Evolutionary conservation across 2,797 vertebrate genomes (phyloP).

Genomic region (Margarornis squamiger): DNA sequence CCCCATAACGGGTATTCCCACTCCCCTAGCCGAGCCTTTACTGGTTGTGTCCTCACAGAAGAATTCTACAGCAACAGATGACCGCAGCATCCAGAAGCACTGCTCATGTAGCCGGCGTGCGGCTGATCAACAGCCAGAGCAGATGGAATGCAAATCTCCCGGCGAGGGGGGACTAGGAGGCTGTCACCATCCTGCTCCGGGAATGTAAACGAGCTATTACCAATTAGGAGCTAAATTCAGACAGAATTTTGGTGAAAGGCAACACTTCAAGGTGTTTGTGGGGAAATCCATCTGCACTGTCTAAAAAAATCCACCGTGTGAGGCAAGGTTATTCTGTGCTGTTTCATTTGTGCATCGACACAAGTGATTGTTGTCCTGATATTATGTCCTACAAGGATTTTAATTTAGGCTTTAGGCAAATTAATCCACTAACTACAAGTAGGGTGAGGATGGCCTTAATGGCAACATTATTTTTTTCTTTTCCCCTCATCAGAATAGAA

Average conservation of each 20-base stretch:
- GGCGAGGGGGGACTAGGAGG: background rate
- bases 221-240: conserved; percentile 51
- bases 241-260: conserved; percentile 39
- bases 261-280: conserved; percentile 24
- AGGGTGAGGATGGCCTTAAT: background rate
- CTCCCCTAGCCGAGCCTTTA: background rate
- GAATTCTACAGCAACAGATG: background rate
- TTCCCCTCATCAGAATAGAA: background rate
- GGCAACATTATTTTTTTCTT: background rate
- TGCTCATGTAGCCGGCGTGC: conserved; percentile 36
- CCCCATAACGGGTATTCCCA: rapidly evolving
- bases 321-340: background rate
- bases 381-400: background rate
- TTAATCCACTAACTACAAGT: background rate
- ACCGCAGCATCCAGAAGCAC: background rate
- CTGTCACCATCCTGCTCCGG: conserved; percentile 31
- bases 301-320: background rate
- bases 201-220: conserved; percentile 35
- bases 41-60: background rate
- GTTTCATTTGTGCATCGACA: background rate
- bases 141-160: conserved; percentile 56
- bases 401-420: background rate
- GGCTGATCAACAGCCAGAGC: conserved; percentile 45
- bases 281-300: conserved; percentile 15
- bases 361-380: background rate